Evolutionary conservation across 2,113 vertebrate genomes (phyloP), one percentile per base, ranked within the genome.

Genomic region (Gambusia holbrooki): DNA sequence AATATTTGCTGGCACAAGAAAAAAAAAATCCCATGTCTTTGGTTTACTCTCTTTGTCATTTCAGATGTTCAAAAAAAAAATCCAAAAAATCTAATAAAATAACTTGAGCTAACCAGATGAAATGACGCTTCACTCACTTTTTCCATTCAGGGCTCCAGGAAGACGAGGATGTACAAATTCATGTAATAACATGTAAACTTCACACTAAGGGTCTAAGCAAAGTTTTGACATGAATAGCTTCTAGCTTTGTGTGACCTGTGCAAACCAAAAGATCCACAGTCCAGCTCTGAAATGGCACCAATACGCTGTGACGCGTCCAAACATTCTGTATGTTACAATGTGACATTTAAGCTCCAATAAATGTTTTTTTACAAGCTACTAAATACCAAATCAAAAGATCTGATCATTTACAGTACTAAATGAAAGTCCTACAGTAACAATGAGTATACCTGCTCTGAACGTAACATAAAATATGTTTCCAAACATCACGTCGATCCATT

Each of bases 371-470:
- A 72, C 28, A 22, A 73, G 45, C 71, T 74, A 79, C 81, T 29
- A 71, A 65, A 76, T n/a, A 62, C 27, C 71, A 61, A 70, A 69
- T 77, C 10, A 71, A 54, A 63, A 64, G n/a, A 71, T 69, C 22
- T 66, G n/a, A 45, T 14, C 30, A 77, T 73, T 81, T 78, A 85
- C 77, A 77, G 77, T 84, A 71, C 71, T 85, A 80, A 76, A 76
- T 75, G 64, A 81, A 54, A 82, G 60, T 74, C 66, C 33, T 76
- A 8, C 51, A 65, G 9, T 69, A 25, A 7, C 30, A 58, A n/a
- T 5, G 48, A n/a, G 19, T 71, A 65, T 48, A 75, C 13, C 67
- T 77, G 48, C 29, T 68, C 45, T 25, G 22, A 58, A 58, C 10
- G n/a, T 25, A 10, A 58, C 25, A 58, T 58, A n/a, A n/a, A 54